These are phyloP conservation scores for Papilio protenor DNA, from an alignment of 2,888 invertebrate species.

Conservation along the genomic window DNA sequence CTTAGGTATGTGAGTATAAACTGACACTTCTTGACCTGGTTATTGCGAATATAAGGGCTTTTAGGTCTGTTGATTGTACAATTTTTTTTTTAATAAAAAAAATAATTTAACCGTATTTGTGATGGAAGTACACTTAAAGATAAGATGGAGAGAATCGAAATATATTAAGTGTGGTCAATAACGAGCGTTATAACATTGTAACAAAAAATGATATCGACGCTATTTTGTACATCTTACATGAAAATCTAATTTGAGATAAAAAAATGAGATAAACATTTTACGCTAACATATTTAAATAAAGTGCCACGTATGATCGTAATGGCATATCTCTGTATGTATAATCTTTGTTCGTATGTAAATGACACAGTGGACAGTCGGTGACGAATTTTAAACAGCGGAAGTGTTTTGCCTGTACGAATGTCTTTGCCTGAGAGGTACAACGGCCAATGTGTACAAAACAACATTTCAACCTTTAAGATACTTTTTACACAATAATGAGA, in stretches of 20 bases:
- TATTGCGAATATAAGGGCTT: neutral
- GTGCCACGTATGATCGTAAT: neutral
- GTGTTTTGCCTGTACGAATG: neutral
- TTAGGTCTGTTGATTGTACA: neutral
- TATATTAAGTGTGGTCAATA: no score
- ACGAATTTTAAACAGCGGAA: conserved; percentile 23
- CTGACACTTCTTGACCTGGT: conserved; percentile 10
- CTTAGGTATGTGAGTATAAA: conserved; percentile 9
- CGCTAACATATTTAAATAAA: neutral
- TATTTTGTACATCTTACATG: neutral
- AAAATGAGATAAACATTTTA: neutral
- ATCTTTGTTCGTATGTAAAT: conserved; percentile 9
- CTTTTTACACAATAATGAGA: neutral
- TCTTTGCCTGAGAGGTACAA: conserved; percentile 1
- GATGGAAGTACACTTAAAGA: no score
- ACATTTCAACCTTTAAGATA: neutral
- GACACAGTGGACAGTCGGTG: neutral
- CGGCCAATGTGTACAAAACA: neutral
- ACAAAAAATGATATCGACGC: neutral
- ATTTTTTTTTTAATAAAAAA: no score
- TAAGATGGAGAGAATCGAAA: no score
- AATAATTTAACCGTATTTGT: neutral
- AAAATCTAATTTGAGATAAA: neutral
- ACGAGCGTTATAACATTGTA: neutral
- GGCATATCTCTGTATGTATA: conserved; percentile 16